phyloP scores from a whole-genome alignment of 2,888 invertebrate genomes.

The Gerris lacustris region DNA sequence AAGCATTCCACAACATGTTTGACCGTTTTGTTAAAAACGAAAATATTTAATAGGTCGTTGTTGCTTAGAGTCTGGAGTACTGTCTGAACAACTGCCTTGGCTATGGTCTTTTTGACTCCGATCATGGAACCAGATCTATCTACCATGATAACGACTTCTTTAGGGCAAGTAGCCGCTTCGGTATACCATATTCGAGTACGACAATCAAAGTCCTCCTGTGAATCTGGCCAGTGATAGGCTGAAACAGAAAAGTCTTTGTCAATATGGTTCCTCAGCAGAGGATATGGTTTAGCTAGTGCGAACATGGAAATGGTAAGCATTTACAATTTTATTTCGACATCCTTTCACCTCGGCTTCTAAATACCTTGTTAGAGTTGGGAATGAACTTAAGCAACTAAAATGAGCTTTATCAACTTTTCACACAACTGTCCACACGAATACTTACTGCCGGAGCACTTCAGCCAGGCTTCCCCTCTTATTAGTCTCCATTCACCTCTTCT shows the following conservation, averaged over 20 bases:
- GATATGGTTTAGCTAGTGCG: too few relatives aligned
- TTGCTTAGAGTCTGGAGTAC: slow-evolving; percentile 91
- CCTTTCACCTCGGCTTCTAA: too few relatives aligned
- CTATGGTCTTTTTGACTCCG: slow-evolving; percentile 60
- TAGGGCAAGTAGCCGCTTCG: slow-evolving; percentile 93
- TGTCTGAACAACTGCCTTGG: slow-evolving; percentile 72
- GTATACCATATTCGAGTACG: slow-evolving; percentile 90
- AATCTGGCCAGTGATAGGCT: slow-evolving; percentile 56
- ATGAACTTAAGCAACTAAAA: too few relatives aligned
- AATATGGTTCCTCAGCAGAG: too few relatives aligned
- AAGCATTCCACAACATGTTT: slow-evolving; percentile 74
- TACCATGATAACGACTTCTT: slow-evolving; percentile 88
- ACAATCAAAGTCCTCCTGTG: slow-evolving; percentile 55
- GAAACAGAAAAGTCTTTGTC: slow-evolving; percentile 18
- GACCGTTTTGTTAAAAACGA: slow-evolving; percentile 57
- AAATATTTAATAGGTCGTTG: slow-evolving; percentile 93
- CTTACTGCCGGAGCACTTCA: too few relatives aligned
- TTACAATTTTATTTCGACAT: too few relatives aligned
- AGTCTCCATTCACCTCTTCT: too few relatives aligned
- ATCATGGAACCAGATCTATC: slow-evolving; percentile 96
- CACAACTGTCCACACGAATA: too few relatives aligned
- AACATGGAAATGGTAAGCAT: too few relatives aligned
- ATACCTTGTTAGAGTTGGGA: too few relatives aligned
- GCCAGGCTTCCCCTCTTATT: too few relatives aligned
- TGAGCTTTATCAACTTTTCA: too few relatives aligned